Base-by-base conservation (phyloP, 2,797 vertebrate species). In the Alfaro cultratus region DNA sequence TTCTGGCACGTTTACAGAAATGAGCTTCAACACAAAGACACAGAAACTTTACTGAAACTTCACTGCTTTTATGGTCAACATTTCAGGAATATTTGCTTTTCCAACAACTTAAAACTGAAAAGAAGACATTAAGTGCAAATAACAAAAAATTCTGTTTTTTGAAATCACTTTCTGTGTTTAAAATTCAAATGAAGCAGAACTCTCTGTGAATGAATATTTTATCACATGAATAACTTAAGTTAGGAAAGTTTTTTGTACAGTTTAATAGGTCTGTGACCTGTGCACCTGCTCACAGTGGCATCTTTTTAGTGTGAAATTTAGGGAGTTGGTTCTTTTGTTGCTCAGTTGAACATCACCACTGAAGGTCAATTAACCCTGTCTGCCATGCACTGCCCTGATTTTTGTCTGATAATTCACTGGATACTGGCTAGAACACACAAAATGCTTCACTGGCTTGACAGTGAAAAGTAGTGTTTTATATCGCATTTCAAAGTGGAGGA, bases 151-250 rank as follows among this genome's bases (percentile, higher is more conserved):
- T 0, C 0, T 68, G 5, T 41, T 41, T 43, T 70, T 70, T 41
- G 0, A 68, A 41, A 68, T 64, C 6, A 2, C 36, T 4, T 2
- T 36, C 41, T 15, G 39, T 70, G 26, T 71, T 45, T 45, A 41
- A 68, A 68, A 68, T 68, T 12, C 5, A 13, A 41, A 43, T 68
- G 23, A 45, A n/a, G 41, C 26, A 43, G 67, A 70, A 45, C 68
- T 45, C 55, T 47, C 12, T 57, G 53, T 34, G 29, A 46, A 39
- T 77, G 46, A 78, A 73, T 73, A 46, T 73, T 78, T 57, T 15
- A 78, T 72, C 3, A 36, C 4, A 21, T 46, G 68, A 60, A 60
- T 60, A 73, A 72, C 43, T 72, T 12, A n/a, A 43, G 31, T 70
- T 16, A 11, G n/a, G 47, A 49, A 39, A 21, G 16, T 10, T 10